Evolutionary conservation across 2,797 vertebrate species (phyloP).

Genomic region (Apogon talboti): DNA sequence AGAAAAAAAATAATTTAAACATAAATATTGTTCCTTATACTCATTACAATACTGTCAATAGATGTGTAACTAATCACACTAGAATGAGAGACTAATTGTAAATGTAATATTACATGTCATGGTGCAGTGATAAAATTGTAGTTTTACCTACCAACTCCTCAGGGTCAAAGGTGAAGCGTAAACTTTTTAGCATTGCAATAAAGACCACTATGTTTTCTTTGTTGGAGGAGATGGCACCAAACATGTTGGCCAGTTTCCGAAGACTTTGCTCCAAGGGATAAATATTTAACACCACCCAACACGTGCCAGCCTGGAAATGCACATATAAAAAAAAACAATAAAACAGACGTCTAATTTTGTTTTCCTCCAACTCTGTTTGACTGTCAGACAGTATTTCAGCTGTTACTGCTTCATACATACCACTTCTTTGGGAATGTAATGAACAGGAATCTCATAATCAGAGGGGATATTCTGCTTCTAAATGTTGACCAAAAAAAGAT

Average conservation of each 20-base stretch:
- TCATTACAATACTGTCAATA: too few species aligned
- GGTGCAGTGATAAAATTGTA: neutral
- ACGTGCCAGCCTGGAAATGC: conserved; percentile 75
- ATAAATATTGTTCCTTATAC: too few species aligned
- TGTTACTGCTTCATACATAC: conserved; percentile 66
- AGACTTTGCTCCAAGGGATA: conserved; percentile 86
- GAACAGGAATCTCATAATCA: conserved; percentile 85
- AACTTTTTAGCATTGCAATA: conserved; percentile 83
- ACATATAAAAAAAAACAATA: conserved; percentile 1
- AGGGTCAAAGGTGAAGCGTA: conserved; percentile 82
- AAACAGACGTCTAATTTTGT: neutral
- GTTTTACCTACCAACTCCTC: conserved; percentile 78
- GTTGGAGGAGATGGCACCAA: conserved; percentile 84
- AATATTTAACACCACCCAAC: conserved; percentile 86
- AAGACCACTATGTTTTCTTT: conserved; percentile 83
- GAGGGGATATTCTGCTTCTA: conserved; percentile 87
- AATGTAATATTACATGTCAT: too few species aligned
- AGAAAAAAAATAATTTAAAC: too few species aligned
- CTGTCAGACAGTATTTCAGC: neutral
- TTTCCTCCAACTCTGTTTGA: neutral
- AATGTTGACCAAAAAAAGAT: conserved; percentile 12
- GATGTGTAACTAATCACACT: too few species aligned
- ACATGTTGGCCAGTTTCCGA: conserved; percentile 78
- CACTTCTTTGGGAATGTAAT: conserved; percentile 84
- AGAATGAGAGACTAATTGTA: too few species aligned